These are phyloP conservation scores for Plecturocebus donacophilus DNA, from an alignment of 2,113 vertebrate genomes.

Conservation along the genomic window DNA sequence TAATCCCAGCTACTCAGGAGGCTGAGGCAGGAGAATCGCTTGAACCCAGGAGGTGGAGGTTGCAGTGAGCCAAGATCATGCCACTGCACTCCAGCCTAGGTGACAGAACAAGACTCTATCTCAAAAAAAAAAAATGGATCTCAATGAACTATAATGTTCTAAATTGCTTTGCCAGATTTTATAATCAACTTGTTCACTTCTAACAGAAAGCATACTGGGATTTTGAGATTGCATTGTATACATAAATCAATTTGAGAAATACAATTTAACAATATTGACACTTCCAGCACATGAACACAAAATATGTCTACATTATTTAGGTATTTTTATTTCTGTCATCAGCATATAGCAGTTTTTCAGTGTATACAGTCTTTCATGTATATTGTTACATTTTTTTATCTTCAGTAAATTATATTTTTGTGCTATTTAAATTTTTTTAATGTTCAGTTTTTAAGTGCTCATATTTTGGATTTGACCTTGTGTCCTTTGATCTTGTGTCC, in stretches of 20 bases:
- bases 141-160: background rate
- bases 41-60: too few species aligned
- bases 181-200: background rate
- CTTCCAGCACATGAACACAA: background rate
- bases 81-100: too few species aligned
- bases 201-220: background rate
- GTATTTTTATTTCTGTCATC: background rate
- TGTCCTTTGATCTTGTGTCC: background rate
- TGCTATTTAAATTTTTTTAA: background rate
- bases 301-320: background rate
- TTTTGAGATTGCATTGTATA: background rate
- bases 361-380: background rate
- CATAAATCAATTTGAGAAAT: background rate
- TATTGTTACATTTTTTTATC: background rate
- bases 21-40: too few species aligned
- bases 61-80: too few species aligned
- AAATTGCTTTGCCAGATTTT: conserved; percentile 38
- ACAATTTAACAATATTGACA: background rate
- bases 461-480: background rate
- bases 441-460: background rate
- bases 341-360: background rate
- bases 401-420: background rate
- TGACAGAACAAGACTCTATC: too few species aligned
- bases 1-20: too few species aligned
- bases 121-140: background rate